Base-by-base conservation (phyloP, 2,113 vertebrate genomes). In the Apteryx owenii region DNA sequence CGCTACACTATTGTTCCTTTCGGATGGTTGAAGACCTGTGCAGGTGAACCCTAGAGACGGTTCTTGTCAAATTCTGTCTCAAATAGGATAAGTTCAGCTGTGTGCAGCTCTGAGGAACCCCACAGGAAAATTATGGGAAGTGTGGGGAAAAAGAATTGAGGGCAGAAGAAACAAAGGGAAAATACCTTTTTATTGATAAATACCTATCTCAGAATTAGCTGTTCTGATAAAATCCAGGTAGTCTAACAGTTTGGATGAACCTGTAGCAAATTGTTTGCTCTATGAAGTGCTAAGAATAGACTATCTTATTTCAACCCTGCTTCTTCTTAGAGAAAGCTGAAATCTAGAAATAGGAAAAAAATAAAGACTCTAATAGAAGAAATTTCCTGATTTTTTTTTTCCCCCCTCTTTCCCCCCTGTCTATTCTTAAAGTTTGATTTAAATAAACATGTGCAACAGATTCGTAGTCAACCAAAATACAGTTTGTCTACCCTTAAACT, bases 391-490 rank as follows among this genome's bases (percentile, higher is more conserved):
- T 5, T 4, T 31, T 75, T 33, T 62, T 78, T 38, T 38, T 42
- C 5, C 2, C 1, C 6, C 4, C 11, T 4, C 6, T 36, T 36
- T 15, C 22, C 5, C 2, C 9, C 23, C 15, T 50, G 23, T 26
- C 42, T 84, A 4, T 64, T 91, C 58, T 68, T 68, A 31, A 76
- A 38, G 25, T 80, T 66, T 85, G 11, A 62, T 66, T 89, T 90
- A 4, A 84, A 80, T 76, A 56, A 86, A 51, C 78, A 20, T 42
- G 10, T 66, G 31, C 46, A 70, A 66, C n/a, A 80, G 44, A 66
- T 40, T 65, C 91, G 54, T 83, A 60, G 65, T 75, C 66, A 91
- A 56, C 29, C 18, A 51, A 58, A 68, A 61, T 77, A 9, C 58
- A 77, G 66, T 58, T 86, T 58, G 22, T 76, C 33, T 93, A 1